Evolutionary conservation across 2,797 vertebrate species (phyloP).

Genomic region (Gobio occitaniae): DNA sequence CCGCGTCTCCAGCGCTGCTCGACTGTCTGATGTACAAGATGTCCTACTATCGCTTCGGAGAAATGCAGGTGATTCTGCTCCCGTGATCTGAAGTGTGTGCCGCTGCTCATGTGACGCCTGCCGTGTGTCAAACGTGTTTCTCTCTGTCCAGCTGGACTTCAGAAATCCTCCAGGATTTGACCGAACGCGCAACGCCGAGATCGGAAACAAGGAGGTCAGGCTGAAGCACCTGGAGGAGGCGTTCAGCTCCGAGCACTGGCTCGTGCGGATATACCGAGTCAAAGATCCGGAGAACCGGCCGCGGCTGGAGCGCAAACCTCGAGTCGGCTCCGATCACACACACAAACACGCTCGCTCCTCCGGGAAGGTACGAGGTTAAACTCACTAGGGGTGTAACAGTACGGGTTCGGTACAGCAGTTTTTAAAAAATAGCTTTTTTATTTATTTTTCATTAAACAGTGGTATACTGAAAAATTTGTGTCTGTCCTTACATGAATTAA

Average conservation of each 20-base stretch:
- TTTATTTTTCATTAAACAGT: too few relatives aligned
- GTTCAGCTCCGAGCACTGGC: constrained; percentile 98
- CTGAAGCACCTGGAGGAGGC: constrained; percentile 97
- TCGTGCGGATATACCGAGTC: constrained; percentile 98
- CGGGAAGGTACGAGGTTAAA: too few relatives aligned
- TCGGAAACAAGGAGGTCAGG: constrained; percentile 97
- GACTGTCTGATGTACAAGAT: constrained; percentile 99
- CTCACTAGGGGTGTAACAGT: too few relatives aligned
- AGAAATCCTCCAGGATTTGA: constrained; percentile 95
- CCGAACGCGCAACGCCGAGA: constrained; percentile 94
- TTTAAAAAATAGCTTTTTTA: too few relatives aligned
- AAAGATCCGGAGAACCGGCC: constrained; percentile 95
- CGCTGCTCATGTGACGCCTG: background rate
- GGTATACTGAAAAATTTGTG: too few relatives aligned
- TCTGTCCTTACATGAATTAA: too few relatives aligned
- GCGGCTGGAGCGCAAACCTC: constrained; percentile 88
- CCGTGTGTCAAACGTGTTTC: background rate
- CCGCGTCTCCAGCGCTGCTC: constrained; percentile 92
- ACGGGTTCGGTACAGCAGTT: too few relatives aligned
- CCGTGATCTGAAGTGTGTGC: background rate
- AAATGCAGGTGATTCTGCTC: constrained; percentile 90
- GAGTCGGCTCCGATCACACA: constrained; percentile 82
- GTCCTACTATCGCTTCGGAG: constrained; percentile 98
- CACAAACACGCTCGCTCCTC: constrained; percentile 86
- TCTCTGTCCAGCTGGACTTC: constrained; percentile 88